Evolutionary conservation across 2,888 invertebrate species (phyloP).

Genomic region (Eupithecia subfuscata): DNA sequence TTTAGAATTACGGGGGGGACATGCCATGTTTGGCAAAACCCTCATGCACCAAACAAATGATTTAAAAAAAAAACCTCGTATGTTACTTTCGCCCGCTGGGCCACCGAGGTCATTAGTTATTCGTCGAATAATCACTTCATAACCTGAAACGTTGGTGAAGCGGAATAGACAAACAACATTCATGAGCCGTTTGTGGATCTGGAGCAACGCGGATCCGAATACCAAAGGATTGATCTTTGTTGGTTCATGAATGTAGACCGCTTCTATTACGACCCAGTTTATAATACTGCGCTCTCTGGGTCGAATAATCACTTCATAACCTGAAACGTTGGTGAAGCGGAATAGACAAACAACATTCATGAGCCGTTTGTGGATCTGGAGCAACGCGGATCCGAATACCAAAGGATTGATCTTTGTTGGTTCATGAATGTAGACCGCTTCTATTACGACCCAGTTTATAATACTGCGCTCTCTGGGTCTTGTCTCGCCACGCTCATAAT

Average conservation of each 20-base stretch:
- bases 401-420: conserved; percentile 32
- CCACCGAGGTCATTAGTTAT: not conserved
- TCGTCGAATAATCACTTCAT: conserved; percentile 14
- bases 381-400: conserved; percentile 24
- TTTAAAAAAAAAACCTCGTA: too few species aligned
- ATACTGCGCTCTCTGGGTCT: not conserved
- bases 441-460: conserved; percentile 24
- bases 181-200: conserved; percentile 25
- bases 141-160: not conserved
- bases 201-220: conserved; percentile 21
- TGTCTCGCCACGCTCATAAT: not conserved
- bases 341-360: conserved; percentile 27
- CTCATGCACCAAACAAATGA: too few species aligned
- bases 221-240: conserved; percentile 33
- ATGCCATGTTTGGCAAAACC: too few species aligned
- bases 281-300: not conserved
- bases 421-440: conserved; percentile 34
- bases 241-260: conserved; percentile 33
- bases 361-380: conserved; percentile 22
- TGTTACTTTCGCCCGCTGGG: not conserved
- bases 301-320: not conserved
- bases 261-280: conserved; percentile 24
- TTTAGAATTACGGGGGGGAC: too few species aligned
- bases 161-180: conserved; percentile 24
- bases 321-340: not conserved